Evolutionary conservation across 2,797 vertebrate genomes (phyloP), one percentile per base, ranked within the genome.

Genomic region (Halcyon smyrnensis): DNA sequence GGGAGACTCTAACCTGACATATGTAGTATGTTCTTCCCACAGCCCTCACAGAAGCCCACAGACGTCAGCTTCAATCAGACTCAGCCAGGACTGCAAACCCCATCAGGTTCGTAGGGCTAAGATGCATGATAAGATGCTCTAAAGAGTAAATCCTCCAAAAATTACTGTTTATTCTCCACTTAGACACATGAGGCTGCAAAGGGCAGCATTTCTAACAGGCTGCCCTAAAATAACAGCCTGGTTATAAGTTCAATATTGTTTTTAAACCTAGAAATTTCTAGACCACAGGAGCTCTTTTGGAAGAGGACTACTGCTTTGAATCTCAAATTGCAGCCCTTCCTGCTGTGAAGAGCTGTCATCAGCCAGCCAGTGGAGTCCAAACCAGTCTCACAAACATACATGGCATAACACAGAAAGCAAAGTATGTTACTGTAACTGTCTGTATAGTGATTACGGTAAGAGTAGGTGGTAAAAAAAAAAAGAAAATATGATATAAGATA

Each of bases 1-100:
- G 84, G 87, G 82, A 95, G 12, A n/a, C 65, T 87, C 73, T 78
- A 92, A 64, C 54, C 63, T 94, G 82, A 94, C 89, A 90, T 86
- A 92, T 69, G 93, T 78, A 89, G 89, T 60, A 65, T 5, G 2
- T 69, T 74, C 87, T 93, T 93, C 84, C 87, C 89, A 73, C 74
- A 94, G 57, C 20, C 63, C 62, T 94, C 84, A 90, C 82, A 89
- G 89, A 94, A 92, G 57, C 77, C 63, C 74, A 56, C 85, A 81
- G 84, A 73, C 69, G 92, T 95, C 95, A 93, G 23, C 76, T 93
- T 87, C 0, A 0, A 96, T 93, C 82, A 92, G 65, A 82, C 59
- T 94, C 94, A 95, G 51, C 21, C 65, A 65, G 67, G 50, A 81
- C 76, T 81, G 68, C 30, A 81, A 95, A 92, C 69, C 67, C 39